These are phyloP conservation scores for Lampris incognitus DNA, from an alignment of 2,113 vertebrate genomes.

Conservation along the genomic window DNA sequence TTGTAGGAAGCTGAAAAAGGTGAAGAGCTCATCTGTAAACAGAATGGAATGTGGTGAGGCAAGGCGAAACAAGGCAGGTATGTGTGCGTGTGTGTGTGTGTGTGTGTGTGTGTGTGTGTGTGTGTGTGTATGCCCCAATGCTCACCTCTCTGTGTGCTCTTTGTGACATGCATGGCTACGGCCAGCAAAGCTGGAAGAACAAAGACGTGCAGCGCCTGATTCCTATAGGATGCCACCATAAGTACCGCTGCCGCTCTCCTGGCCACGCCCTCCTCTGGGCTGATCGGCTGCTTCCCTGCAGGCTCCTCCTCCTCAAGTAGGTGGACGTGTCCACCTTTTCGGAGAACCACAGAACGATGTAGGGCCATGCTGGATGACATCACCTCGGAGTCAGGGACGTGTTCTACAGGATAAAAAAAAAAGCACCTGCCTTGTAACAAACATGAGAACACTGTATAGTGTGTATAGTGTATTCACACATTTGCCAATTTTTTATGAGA, in stretches of 20 bases:
- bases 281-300: slow-evolving; percentile 39
- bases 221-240: slow-evolving; percentile 90
- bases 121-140: background rate
- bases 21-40: slow-evolving; percentile 87
- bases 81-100: background rate
- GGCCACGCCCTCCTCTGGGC: slow-evolving; percentile 76
- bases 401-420: slow-evolving; percentile 69
- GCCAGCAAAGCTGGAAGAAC: slow-evolving; percentile 89
- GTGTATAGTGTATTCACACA: too few species aligned
- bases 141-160: slow-evolving; percentile 84
- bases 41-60: background rate
- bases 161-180: slow-evolving; percentile 78
- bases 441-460: background rate
- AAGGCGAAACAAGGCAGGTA: background rate
- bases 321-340: slow-evolving; percentile 77
- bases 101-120: background rate
- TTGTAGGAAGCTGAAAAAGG: slow-evolving; percentile 87
- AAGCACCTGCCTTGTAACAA: too few species aligned
- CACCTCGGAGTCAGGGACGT: slow-evolving; percentile 82
- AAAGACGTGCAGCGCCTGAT: slow-evolving; percentile 90
- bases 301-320: slow-evolving; percentile 77
- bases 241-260: slow-evolving; percentile 81
- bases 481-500: too few species aligned
- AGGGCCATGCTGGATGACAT: slow-evolving; percentile 82
- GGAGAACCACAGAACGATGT: slow-evolving; percentile 81